Evolutionary conservation across 2,113 vertebrate genomes (phyloP).

Genomic region (Gila orcuttii): DNA sequence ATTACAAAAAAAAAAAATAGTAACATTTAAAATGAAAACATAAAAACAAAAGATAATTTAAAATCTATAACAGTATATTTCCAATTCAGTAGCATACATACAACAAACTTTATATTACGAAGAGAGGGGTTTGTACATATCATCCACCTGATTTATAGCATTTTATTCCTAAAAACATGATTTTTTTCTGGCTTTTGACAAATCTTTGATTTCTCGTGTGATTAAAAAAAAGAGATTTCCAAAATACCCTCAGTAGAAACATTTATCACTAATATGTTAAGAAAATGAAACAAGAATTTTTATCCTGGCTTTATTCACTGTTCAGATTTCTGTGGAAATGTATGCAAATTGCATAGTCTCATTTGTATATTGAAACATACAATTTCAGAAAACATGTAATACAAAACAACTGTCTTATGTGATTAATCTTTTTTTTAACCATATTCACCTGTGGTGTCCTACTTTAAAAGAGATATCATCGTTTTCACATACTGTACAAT

Average conservation of each 20-base stretch:
- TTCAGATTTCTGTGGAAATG: neutral
- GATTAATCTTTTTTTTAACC: neutral
- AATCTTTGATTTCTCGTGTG: neutral
- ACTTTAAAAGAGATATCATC: neutral
- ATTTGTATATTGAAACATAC: neutral
- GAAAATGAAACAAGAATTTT: neutral
- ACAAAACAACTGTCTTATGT: neutral
- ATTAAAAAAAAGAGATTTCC: neutral
- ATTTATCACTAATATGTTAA: neutral
- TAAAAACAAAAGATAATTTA: too few relatives aligned
- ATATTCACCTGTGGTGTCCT: neutral
- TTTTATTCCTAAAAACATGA: neutral
- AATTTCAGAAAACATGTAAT: neutral
- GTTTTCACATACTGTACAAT: neutral
- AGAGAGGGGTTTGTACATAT: too few relatives aligned
- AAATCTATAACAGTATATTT: too few relatives aligned
- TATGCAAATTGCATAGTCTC: neutral
- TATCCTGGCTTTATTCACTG: neutral
- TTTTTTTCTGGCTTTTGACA: neutral
- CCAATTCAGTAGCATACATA: neutral
- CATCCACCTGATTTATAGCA: neutral
- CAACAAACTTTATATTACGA: too few relatives aligned
- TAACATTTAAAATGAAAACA: too few relatives aligned
- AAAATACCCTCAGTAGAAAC: neutral
- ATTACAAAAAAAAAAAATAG: too few relatives aligned